phyloP scores from a whole-genome alignment of 2,113 vertebrate genomes.

The Tenebrosternarchus preto region DNA sequence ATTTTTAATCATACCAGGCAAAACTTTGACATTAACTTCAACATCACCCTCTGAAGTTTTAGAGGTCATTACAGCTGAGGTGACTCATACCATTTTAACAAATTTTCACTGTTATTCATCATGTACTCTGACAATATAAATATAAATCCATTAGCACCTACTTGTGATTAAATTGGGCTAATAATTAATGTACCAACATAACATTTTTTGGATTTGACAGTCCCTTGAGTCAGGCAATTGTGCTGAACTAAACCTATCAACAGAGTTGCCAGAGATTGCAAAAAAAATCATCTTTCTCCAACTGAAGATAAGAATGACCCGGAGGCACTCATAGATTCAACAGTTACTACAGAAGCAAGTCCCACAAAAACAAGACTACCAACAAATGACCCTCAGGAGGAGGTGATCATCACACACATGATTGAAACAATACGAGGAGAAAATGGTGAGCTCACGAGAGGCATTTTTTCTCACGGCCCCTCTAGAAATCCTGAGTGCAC shows the following conservation, averaged over 20 bases:
- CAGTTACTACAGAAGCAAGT: slow-evolving; percentile 30
- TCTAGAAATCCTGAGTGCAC: background rate
- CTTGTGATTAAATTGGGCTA: background rate
- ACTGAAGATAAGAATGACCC: slow-evolving; percentile 64
- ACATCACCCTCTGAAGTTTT: slow-evolving; percentile 12
- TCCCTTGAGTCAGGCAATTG: slow-evolving; percentile 60
- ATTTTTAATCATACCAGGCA: slow-evolving; percentile 23
- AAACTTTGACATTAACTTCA: slow-evolving; percentile 38
- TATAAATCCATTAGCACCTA: background rate
- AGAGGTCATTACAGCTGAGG: slow-evolving; percentile 30
- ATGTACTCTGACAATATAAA: background rate
- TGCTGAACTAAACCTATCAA: slow-evolving; percentile 59
- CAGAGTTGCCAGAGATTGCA: slow-evolving; percentile 36
- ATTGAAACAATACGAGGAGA: slow-evolving; percentile 64
- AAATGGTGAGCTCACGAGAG: slow-evolving; percentile 63
- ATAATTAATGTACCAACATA: background rate
- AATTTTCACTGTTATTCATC: background rate
- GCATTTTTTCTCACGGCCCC: slow-evolving; percentile 54
- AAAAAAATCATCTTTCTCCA: slow-evolving; percentile 49
- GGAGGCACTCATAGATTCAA: slow-evolving; percentile 60
- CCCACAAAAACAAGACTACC: background rate
- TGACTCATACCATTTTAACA: background rate
- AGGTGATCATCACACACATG: slow-evolving; percentile 65
- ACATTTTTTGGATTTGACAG: slow-evolving; percentile 49
- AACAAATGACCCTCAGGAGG: slow-evolving; percentile 47